Evolutionary conservation across 64 coral and sea anemone species (phyloP).

Genomic region (Montipora sp.): DNA sequence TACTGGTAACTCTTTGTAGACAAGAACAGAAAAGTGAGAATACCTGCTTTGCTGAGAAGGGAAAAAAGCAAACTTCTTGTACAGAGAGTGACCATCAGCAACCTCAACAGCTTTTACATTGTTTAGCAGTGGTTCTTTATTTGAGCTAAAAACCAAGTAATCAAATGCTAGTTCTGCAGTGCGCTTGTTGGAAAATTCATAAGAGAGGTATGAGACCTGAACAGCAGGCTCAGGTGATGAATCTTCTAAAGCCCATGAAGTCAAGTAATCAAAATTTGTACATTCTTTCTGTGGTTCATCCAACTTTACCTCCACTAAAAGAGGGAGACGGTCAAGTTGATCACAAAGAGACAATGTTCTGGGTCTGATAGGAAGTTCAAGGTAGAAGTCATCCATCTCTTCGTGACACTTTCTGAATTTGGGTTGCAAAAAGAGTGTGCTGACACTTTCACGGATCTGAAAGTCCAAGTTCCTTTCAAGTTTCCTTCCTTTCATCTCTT

Average conservation of each 20-base stretch:
- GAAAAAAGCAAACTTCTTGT: background rate
- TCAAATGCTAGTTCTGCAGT: conserved; percentile 2
- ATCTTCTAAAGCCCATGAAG: background rate
- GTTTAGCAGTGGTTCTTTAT: background rate
- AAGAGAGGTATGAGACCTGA: conserved; percentile 8
- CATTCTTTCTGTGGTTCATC: background rate
- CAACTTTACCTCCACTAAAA: background rate
- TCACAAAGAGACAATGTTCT: background rate
- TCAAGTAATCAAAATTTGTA: background rate
- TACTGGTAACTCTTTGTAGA: background rate
- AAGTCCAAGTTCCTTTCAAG: background rate
- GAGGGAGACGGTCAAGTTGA: background rate
- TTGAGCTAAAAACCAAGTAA: background rate
- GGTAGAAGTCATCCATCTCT: background rate
- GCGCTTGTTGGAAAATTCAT: background rate
- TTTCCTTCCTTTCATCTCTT: background rate
- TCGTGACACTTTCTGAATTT: conserved; percentile 1
- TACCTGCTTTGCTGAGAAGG: background rate
- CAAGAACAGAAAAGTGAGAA: background rate
- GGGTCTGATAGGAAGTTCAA: background rate
- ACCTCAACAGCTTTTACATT: background rate
- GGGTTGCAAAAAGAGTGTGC: conserved; percentile 24
- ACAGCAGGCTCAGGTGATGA: background rate
- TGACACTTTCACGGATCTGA: conserved; percentile 15
- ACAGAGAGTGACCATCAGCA: background rate